Conservation (phyloP, 2,797 vertebrate species). For the Anguilla marmorata region DNA sequence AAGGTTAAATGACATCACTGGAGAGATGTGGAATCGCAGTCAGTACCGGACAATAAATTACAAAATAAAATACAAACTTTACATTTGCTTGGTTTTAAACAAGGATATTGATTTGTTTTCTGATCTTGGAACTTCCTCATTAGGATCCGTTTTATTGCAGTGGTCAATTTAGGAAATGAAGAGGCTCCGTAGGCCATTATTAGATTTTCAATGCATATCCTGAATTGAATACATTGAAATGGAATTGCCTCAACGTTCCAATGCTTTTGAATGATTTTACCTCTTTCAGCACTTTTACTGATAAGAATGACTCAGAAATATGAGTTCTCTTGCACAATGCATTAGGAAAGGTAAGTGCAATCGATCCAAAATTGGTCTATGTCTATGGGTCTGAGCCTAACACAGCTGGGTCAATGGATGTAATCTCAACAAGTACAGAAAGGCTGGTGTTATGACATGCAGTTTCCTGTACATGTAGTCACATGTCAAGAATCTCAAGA, state of each 20-base stretch:
- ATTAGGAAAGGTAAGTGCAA: background rate
- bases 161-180: too few species aligned
- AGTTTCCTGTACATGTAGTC: background rate
- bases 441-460: background rate
- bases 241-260: background rate
- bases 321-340: background rate
- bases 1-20: conserved; percentile 38
- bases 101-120: background rate
- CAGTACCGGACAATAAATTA: conserved; percentile 10
- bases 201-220: background rate
- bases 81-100: background rate
- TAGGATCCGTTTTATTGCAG: background rate
- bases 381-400: background rate
- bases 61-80: background rate
- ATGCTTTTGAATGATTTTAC: background rate
- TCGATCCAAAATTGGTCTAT: background rate
- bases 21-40: conserved; percentile 7
- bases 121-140: background rate
- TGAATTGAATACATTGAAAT: background rate
- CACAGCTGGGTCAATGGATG: background rate
- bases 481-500: background rate
- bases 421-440: background rate
- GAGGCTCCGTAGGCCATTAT: too few species aligned
- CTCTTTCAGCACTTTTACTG: background rate
- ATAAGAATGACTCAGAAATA: background rate